phyloP scores from a whole-genome alignment of 2,797 vertebrate genomes.

The Pipistrellus pipistrellus region DNA sequence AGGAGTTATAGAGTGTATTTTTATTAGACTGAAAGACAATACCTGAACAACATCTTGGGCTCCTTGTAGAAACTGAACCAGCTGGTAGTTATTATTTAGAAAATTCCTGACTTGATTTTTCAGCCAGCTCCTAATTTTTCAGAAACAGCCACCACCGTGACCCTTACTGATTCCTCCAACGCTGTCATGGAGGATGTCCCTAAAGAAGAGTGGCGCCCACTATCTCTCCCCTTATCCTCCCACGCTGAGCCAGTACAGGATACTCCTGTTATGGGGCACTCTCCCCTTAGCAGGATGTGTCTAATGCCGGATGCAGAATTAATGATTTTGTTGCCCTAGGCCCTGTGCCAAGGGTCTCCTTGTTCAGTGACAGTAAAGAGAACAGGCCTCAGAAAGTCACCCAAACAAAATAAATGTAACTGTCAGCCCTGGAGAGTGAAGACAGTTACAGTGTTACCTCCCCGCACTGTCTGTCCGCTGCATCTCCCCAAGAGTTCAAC shows the following conservation, averaged over 20 bases:
- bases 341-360: background rate
- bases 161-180: background rate
- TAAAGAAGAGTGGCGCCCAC: background rate
- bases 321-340: background rate
- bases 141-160: background rate
- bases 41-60: conserved; percentile 25
- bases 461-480: background rate
- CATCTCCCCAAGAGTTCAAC: background rate
- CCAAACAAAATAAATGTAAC: background rate
- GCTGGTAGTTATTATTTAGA: conserved; percentile 27
- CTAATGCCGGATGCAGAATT: background rate
- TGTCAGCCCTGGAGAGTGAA: background rate
- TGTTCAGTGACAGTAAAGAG: background rate
- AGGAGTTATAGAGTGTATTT: background rate
- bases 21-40: background rate
- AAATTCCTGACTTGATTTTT: background rate
- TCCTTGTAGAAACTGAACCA: conserved; percentile 4
- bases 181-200: conserved; percentile 10
- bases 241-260: background rate
- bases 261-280: background rate
- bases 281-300: conserved; percentile 14
- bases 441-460: background rate
- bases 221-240: background rate
- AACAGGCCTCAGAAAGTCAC: conserved; percentile 28
- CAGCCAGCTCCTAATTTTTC: conserved; percentile 35